Percentiles rank a stretch among this genome's conserved stretches.
These are phyloP conservation scores for Ostrea denselamellosa DNA, from an alignment of 1,140 invertebrate species.

Conservation along the genomic window DNA sequence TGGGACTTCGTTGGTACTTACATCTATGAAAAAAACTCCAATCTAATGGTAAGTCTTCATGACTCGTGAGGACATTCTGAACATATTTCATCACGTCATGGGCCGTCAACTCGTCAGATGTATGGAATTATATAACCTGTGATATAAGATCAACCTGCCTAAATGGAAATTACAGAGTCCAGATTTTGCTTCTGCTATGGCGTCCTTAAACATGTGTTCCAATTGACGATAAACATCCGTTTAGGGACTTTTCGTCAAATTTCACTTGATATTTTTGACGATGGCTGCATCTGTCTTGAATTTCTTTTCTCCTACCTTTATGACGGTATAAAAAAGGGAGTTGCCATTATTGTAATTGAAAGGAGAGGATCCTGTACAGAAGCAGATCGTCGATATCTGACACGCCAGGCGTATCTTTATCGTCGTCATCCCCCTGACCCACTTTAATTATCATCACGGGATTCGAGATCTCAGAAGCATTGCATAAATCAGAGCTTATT, in stretches of 20 bases:
- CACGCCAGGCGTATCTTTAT: neutral
- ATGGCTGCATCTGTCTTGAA: conserved; percentile 24
- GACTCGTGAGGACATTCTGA: conserved; percentile 19
- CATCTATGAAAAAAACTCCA: neutral
- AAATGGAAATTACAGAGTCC: neutral
- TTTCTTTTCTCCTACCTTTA: neutral
- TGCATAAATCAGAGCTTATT: neutral
- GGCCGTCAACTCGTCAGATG: neutral
- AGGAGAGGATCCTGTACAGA: neutral
- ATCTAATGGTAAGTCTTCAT: conserved; percentile 32
- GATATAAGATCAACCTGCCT: conserved; percentile 36
- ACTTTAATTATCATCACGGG: neutral
- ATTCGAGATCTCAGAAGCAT: neutral
- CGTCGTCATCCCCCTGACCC: neutral
- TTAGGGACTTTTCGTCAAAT: neutral
- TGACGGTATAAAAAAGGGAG: neutral
- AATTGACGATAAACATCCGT: conserved; percentile 13
- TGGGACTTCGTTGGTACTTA: conserved; percentile 20
- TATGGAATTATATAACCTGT: neutral
- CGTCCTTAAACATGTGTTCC: conserved; percentile 35
- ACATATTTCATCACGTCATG: conserved; percentile 19
- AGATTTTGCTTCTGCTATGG: neutral
- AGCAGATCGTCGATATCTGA: neutral
- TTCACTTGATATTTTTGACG: neutral
- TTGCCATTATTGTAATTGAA: neutral